Evolutionary conservation across 2,797 vertebrate genomes (phyloP).

Genomic region (Rhinella marina): DNA sequence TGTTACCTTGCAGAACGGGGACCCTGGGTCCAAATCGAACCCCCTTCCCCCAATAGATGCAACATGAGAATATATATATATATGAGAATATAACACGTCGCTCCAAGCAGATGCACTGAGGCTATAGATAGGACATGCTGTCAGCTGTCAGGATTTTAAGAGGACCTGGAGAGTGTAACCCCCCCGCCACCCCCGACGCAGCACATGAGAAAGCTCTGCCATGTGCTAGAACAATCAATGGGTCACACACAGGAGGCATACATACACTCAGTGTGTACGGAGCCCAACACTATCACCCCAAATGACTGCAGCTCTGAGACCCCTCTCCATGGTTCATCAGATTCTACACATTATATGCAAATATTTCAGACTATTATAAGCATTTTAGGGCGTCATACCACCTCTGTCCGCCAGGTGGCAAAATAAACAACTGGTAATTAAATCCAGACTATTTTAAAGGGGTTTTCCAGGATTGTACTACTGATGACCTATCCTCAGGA

Average conservation of each 20-base stretch:
- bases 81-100: neutral
- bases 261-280: neutral
- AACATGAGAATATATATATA: neutral
- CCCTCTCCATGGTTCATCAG: neutral
- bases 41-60: neutral
- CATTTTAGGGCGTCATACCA: too few species aligned
- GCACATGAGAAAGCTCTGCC: conserved; percentile 25
- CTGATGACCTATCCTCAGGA: too few species aligned
- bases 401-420: too few species aligned
- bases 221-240: neutral
- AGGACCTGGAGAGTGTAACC: neutral
- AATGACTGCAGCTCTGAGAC: too few species aligned
- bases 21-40: too few species aligned
- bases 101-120: neutral
- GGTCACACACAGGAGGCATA: neutral
- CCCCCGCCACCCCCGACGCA: neutral
- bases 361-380: too few species aligned
- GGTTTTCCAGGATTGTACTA: too few species aligned
- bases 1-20: too few species aligned
- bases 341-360: neutral
- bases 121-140: conserved; percentile 13
- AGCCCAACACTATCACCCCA: neutral
- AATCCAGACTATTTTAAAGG: too few species aligned
- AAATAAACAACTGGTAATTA: too few species aligned
- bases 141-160: conserved; percentile 32